Percentiles rank a stretch among this genome's conserved stretches.
These are phyloP conservation scores for Lomographa bimaculata DNA, from an alignment of 2,888 invertebrate genomes.

Conservation along the genomic window DNA sequence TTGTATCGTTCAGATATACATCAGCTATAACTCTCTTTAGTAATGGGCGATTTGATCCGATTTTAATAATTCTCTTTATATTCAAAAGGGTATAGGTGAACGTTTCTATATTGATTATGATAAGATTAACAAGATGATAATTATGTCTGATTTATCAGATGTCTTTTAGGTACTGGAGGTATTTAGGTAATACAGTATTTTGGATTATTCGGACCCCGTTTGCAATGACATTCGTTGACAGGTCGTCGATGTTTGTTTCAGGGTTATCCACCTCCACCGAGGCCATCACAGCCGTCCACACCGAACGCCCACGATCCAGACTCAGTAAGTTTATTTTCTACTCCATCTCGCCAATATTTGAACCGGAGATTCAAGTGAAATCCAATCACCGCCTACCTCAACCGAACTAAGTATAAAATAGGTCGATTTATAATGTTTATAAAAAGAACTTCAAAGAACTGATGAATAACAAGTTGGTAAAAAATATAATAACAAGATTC, in stretches of 20 bases:
- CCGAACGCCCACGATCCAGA: conserved; percentile 91
- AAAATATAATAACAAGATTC: conserved; percentile 9
- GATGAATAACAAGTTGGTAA: conserved; percentile 3
- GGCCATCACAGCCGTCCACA: conserved; percentile 90
- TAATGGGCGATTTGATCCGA: too few species aligned
- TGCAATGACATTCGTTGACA: too few species aligned
- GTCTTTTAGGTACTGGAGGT: too few species aligned
- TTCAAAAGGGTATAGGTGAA: too few species aligned
- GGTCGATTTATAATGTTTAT: background rate
- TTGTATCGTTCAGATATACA: too few species aligned
- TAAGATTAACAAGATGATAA: too few species aligned
- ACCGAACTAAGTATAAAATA: background rate
- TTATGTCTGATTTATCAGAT: too few species aligned
- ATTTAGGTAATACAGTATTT: too few species aligned
- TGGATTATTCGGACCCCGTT: too few species aligned
- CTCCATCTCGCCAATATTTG: background rate
- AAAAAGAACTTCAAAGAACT: conserved; percentile 4
- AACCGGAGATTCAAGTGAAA: background rate
- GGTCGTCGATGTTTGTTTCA: conserved; percentile 61
- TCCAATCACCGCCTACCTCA: conserved; percentile 3
- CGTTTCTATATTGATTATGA: too few species aligned
- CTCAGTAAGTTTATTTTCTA: conserved; percentile 83
- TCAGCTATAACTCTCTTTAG: too few species aligned
- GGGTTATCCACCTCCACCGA: conserved; percentile 88
- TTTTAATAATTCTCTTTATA: too few species aligned